A percentile compares a stretch with the other conserved stretches of the same genome.
Evolutionary conservation across 2,113 vertebrate species (phyloP).

Genomic region (Erpornis zantholeuca): DNA sequence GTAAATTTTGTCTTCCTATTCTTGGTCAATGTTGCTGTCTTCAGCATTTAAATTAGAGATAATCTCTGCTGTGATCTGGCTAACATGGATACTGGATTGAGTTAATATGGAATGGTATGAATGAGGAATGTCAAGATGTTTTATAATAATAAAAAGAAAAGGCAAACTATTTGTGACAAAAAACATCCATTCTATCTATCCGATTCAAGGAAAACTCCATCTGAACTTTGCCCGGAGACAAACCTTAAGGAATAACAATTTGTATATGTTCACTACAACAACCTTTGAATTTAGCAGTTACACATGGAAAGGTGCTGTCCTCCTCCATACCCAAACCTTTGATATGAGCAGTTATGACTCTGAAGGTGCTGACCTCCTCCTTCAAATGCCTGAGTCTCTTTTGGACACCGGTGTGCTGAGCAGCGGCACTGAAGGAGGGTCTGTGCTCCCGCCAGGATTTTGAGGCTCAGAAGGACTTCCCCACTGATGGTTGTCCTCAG

Average conservation of each 20-base stretch:
- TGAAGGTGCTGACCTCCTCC: neutral
- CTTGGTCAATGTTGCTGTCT: neutral
- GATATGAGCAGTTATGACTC: neutral
- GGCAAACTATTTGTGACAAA: neutral
- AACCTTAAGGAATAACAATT: neutral
- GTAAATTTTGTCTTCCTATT: neutral
- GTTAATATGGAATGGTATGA: neutral
- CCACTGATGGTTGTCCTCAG: fast-evolving
- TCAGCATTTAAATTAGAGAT: neutral
- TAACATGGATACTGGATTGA: neutral
- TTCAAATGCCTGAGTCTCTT: neutral
- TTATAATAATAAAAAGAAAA: neutral
- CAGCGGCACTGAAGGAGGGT: fast-evolving
- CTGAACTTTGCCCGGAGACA: neutral
- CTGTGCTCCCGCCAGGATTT: neutral
- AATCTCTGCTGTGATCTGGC: neutral
- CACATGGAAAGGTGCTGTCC: neutral
- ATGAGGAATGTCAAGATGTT: neutral
- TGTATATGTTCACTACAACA: neutral
- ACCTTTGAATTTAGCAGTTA: neutral
- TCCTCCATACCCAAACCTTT: neutral
- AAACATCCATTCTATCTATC: neutral
- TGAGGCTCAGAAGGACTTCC: neutral
- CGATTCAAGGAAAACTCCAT: neutral
- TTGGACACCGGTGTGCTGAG: neutral